Evolutionary conservation across 1,140 invertebrate species (phyloP), one percentile per base, ranked within the genome.

Genomic region (Drosophila arawakana): DNA sequence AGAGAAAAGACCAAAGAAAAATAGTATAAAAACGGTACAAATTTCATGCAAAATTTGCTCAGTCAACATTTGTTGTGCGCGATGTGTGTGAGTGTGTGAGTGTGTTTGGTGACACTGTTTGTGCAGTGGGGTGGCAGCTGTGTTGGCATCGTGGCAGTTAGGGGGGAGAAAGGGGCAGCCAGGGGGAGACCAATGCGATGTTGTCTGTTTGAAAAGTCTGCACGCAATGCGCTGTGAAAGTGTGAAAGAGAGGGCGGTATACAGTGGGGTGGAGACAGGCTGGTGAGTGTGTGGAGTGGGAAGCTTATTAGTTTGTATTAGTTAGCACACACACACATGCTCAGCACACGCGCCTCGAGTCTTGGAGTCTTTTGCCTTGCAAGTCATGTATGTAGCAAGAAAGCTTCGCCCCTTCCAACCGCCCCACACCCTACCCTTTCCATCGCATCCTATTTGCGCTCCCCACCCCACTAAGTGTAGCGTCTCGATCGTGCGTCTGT

Each of bases 201-300:
- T 46, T 77, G 57, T 75, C 79, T 70, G 70, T 76, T 78, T 81
- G 61, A 54, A 81, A 81, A 81, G 79, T 81, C 79, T 81, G 78
- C 79, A 77, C 75, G 80, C 80, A 82, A 78, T 71, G 80, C 71
- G 80, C 63, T 74, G 41, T 43, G 47, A n/a, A n/a, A 30, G 34
- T 11, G 47, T 7, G 6, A 58, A 39, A 30, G 8, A 10, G 41
- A 34, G 11, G 35, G 30, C 18, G 30, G 0, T 3, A 21, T 9
- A 13, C 4, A 21, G 46, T 21, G 50, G 15, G 34, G 11, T 7
- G 15, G 50, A 54, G 50, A 13, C 2, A 25, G 25, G 25, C 4
- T 30, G 25, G 49, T 13, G 49, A n/a, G 21, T 9, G 21, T 9
- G 25, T 15, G 30, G 10, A 5, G 39, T 47, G 60, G 18, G 47